Percentiles rank a stretch among this genome's conserved stretches.
These are phyloP conservation scores for Lanius ludovicianus DNA, from an alignment of 2,113 vertebrate species.

Conservation along the genomic window DNA sequence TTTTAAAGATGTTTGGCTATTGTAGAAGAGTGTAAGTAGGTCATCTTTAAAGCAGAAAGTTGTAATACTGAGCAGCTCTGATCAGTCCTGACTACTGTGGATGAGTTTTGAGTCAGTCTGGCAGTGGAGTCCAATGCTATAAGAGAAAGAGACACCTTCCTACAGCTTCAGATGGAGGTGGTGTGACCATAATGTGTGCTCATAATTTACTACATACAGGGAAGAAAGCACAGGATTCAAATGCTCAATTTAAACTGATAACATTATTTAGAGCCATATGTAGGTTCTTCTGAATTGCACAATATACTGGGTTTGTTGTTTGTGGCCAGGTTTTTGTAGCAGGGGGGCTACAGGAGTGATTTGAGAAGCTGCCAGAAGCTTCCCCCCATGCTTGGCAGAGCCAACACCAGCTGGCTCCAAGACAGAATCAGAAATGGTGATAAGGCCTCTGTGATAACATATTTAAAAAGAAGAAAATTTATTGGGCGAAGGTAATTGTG, in stretches of 20 bases:
- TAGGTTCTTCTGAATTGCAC: background rate
- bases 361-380: background rate
- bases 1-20: background rate
- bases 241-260: background rate
- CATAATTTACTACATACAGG: rapidly evolving
- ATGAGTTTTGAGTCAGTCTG: background rate
- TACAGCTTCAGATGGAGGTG: background rate
- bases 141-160: background rate
- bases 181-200: background rate
- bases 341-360: background rate
- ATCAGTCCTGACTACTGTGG: background rate
- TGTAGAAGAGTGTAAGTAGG: background rate
- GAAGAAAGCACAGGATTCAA: background rate
- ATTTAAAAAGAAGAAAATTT: background rate
- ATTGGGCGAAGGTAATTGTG: background rate
- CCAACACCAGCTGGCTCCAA: background rate
- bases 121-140: background rate
- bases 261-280: background rate
- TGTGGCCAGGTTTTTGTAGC: background rate
- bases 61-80: background rate
- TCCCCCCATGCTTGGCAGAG: background rate
- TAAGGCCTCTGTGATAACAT: background rate
- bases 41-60: background rate
- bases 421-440: background rate
- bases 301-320: background rate